Percentiles rank a stretch among this genome's conserved stretches.
Evolutionary conservation across 2,797 vertebrate species (phyloP).

Genomic region (Fringilla coelebs): DNA sequence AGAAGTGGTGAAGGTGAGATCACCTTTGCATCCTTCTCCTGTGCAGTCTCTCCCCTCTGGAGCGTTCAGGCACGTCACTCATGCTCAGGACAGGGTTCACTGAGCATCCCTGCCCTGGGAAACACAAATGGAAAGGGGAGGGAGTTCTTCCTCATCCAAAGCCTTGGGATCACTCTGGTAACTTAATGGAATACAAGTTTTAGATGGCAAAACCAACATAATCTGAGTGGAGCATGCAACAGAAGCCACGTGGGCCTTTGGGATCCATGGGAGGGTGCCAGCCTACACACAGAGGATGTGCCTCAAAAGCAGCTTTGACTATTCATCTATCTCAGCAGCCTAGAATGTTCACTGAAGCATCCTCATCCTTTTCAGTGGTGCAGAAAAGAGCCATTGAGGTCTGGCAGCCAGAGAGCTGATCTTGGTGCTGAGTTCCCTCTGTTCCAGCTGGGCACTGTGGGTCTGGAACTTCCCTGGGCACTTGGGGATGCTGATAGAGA

Average conservation of each 20-base stretch:
- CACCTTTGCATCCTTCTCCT: neutral
- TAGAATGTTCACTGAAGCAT: neutral
- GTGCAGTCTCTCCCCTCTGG: neutral
- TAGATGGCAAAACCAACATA: neutral
- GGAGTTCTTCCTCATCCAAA: neutral
- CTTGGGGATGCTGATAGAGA: neutral
- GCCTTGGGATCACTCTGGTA: neutral
- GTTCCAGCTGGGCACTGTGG: neutral
- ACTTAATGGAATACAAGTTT: neutral
- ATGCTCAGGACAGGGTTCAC: neutral
- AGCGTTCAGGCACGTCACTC: rapidly evolving
- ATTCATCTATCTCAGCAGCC: conserved; percentile 6
- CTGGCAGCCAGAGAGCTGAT: conserved; percentile 23
- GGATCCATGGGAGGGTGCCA: neutral
- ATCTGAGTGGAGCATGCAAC: neutral
- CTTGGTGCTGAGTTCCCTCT: rapidly evolving
- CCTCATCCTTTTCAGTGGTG: conserved; percentile 3
- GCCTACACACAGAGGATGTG: neutral
- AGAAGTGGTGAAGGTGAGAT: neutral
- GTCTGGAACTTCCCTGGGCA: neutral
- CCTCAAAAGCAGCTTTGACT: conserved; percentile 13
- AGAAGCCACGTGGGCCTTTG: neutral
- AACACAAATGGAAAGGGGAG: neutral
- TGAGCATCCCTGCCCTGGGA: neutral
- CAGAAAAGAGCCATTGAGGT: conserved; percentile 27